Conservation (phyloP, 2,888 invertebrate species). For the Gandaritis pyraliata region DNA sequence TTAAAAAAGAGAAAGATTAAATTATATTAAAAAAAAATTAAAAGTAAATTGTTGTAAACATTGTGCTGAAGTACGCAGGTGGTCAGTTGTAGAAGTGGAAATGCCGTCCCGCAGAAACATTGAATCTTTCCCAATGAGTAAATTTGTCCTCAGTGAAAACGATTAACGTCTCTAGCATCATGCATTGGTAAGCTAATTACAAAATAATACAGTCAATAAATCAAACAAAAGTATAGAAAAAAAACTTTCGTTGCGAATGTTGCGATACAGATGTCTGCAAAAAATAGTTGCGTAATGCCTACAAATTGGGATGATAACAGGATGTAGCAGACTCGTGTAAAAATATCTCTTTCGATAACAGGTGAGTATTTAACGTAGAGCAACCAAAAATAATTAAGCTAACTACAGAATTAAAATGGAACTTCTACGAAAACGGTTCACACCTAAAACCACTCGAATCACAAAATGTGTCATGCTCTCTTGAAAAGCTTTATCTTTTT, state of each 20-base stretch:
- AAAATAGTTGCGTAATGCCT: neutral
- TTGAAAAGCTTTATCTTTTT: slow-evolving; percentile 28
- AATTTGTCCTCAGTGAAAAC: slow-evolving; percentile 6
- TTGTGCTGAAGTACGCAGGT: slow-evolving; percentile 8
- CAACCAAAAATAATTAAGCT: slow-evolving; percentile 19
- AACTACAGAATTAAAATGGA: slow-evolving; percentile 14
- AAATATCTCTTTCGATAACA: slow-evolving; percentile 15
- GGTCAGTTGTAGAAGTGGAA: slow-evolving; percentile 30
- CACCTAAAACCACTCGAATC: slow-evolving; percentile 37
- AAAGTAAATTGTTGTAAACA: no score
- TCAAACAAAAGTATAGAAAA: slow-evolving; percentile 6
- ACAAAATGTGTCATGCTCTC: slow-evolving; percentile 37
- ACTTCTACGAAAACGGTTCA: slow-evolving; percentile 29
- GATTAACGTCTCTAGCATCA: slow-evolving; percentile 12
- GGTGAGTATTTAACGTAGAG: slow-evolving; percentile 1
- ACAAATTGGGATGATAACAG: slow-evolving; percentile 12
- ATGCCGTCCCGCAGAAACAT: slow-evolving; percentile 35
- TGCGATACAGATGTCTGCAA: slow-evolving; percentile 3
- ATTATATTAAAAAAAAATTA: no score
- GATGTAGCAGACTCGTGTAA: slow-evolving; percentile 9
- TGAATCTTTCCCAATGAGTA: slow-evolving; percentile 4
- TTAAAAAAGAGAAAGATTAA: no score
- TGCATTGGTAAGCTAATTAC: slow-evolving; percentile 31
- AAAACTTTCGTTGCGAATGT: slow-evolving; percentile 5
- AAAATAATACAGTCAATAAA: slow-evolving; percentile 25